Base-by-base conservation (phyloP, 2,113 vertebrate species). In the Phylloscopus whistleri region DNA sequence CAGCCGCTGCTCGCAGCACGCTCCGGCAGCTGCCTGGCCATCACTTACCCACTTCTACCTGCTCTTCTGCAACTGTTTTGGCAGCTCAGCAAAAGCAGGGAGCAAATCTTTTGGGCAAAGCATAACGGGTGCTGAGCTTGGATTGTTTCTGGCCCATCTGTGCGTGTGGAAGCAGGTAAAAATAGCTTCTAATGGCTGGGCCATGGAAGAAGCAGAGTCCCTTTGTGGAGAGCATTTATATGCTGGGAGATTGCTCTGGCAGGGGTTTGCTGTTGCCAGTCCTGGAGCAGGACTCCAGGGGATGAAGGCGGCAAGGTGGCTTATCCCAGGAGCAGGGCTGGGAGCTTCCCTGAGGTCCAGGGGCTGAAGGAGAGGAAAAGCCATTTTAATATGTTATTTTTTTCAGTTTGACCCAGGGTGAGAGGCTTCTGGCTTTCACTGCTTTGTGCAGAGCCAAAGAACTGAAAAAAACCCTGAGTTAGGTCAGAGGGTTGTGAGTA, bases 61-160 rank as follows among this genome's bases (percentile, higher is more conserved):
- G 89, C 75, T 92, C 78, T 73, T 89, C 17, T 89, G 83, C 74
- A 93, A 93, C 66, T 35, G 66, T 93, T 95, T 69, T 89, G 95
- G 92, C 91, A 92, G 95, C 84, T 96, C 89, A 95, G 95, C 91
- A 95, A 93, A 96, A 90, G 85, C 91, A 83, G 58, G 82, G 94
- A 96, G 92, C 82, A 86, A 95, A 90, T 68, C 82, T 94, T 90
- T 84, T n/a, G 94, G 91, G 95, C 92, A 83, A 92, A 93, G 78
- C 72, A 58, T 46, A 89, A 85, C 16, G 62, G 92, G 78, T 56
- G 49, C 91, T 89, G 94, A 89, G 88, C 87, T 93, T 77, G 94
- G 89, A 76, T 75, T 81, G 79, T 94, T 93, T 94, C 91, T 77
- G 91, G 89, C 76, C 94, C 89, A 93, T 88, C 94, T 96, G 93